phyloP scores from a whole-genome alignment of 2,113 vertebrate species.

The Piaya cayana region DNA sequence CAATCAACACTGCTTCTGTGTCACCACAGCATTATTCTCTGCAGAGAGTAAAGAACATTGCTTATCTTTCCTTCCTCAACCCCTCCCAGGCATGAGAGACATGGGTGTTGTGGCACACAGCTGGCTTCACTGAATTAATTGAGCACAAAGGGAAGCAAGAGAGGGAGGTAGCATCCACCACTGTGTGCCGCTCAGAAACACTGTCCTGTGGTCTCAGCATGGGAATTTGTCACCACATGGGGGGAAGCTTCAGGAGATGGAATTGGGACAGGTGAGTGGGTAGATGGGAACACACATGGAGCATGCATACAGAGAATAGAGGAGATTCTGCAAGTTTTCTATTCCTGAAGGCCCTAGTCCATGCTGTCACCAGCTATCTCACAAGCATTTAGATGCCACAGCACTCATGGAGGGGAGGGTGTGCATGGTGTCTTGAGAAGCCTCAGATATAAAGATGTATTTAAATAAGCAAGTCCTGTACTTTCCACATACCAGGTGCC shows the following conservation, averaged over 20 bases:
- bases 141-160: background rate
- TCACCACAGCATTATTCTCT: background rate
- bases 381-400: background rate
- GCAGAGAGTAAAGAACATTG: background rate
- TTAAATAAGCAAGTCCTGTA: background rate
- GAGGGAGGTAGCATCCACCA: background rate
- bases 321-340: background rate
- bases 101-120: background rate
- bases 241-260: background rate
- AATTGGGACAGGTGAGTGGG: background rate
- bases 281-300: background rate
- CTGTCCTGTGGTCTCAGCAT: background rate
- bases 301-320: background rate
- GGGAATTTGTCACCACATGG: background rate
- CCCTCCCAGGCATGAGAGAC: background rate
- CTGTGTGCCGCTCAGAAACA: background rate
- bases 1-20: background rate
- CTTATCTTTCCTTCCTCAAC: background rate
- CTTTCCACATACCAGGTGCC: background rate
- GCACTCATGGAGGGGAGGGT: background rate
- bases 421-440: background rate
- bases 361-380: background rate
- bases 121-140: background rate
- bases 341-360: background rate
- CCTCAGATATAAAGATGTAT: background rate